phyloP scores from a whole-genome alignment of 2,888 invertebrate genomes.

The Iselma pallidipennis region DNA sequence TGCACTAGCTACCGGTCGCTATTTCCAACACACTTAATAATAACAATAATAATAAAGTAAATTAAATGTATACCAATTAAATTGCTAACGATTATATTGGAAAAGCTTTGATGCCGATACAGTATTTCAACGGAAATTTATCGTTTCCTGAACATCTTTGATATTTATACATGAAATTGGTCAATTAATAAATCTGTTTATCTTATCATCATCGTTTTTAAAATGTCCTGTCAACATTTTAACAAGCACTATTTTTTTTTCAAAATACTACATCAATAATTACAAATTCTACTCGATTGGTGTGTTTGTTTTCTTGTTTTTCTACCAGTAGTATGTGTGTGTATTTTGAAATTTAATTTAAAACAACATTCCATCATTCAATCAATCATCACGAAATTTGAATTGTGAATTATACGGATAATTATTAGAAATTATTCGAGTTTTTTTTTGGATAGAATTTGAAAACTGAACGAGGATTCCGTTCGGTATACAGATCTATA shows the following conservation, averaged over 20 bases:
- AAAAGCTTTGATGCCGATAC: slow-evolving; percentile 8
- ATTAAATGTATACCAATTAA: slow-evolving; percentile 31
- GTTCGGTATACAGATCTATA: no score
- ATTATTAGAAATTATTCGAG: no score
- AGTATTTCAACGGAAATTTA: slow-evolving; percentile 10
- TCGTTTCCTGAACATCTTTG: slow-evolving; percentile 19
- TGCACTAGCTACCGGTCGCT: slow-evolving; percentile 18
- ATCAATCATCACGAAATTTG: background rate
- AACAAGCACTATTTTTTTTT: no score
- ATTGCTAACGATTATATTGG: slow-evolving; percentile 17
- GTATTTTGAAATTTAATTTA: background rate
- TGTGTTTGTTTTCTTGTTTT: no score
- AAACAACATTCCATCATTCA: background rate
- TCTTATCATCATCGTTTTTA: background rate
- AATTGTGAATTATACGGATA: background rate
- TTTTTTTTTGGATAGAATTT: no score
- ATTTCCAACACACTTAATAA: slow-evolving; percentile 28
- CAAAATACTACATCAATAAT: no score
- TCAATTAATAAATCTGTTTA: background rate
- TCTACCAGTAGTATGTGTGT: no score
- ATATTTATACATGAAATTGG: slow-evolving; percentile 12
- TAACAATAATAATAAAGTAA: slow-evolving; percentile 20
- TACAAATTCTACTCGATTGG: no score
- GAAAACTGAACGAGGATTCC: no score
- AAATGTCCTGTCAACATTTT: no score